Evolutionary conservation across 2,797 vertebrate genomes (phyloP).

Genomic region (Microctenopoma steveboyesi): DNA sequence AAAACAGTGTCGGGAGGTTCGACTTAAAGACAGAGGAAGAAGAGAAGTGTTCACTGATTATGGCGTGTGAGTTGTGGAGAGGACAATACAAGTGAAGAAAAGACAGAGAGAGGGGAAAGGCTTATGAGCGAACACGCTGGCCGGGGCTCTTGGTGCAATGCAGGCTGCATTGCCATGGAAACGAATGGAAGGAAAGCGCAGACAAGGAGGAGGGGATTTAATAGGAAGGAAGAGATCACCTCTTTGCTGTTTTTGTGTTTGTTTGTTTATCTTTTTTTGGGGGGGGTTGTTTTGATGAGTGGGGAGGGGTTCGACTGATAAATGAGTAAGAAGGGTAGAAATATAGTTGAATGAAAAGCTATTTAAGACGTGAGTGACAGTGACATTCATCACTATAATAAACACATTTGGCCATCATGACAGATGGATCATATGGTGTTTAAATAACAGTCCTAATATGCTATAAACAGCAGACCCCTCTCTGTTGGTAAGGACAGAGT

Average conservation of each 20-base stretch:
- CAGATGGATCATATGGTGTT: not conserved
- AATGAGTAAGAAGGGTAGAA: constrained; percentile 58
- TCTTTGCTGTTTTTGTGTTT: constrained; percentile 26
- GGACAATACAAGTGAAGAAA: constrained; percentile 43
- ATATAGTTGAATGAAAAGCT: constrained; percentile 49
- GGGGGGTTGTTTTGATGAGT: constrained; percentile 36
- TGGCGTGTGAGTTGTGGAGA: constrained; percentile 39
- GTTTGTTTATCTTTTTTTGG: not conserved
- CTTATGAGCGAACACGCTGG: constrained; percentile 70
- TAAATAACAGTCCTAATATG: not conserved
- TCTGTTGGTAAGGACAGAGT: not conserved
- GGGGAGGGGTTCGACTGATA: constrained; percentile 35
- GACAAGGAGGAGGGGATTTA: constrained; percentile 77
- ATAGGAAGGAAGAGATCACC: constrained; percentile 76
- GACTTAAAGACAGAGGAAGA: constrained; percentile 4
- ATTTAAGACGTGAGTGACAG: constrained; percentile 24
- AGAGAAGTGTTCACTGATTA: constrained; percentile 27
- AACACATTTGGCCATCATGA: not conserved
- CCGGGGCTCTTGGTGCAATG: constrained; percentile 88
- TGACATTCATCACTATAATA: not conserved
- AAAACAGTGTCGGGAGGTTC: not conserved
- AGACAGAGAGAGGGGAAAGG: constrained; percentile 62
- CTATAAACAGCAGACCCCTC: not conserved
- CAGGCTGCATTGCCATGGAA: constrained; percentile 90
- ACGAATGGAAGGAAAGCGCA: constrained; percentile 79